Percentiles rank a stretch among this genome's conserved stretches.
Conservation (phyloP, 2,113 vertebrate species). For the Diphyllodes magnificus region DNA sequence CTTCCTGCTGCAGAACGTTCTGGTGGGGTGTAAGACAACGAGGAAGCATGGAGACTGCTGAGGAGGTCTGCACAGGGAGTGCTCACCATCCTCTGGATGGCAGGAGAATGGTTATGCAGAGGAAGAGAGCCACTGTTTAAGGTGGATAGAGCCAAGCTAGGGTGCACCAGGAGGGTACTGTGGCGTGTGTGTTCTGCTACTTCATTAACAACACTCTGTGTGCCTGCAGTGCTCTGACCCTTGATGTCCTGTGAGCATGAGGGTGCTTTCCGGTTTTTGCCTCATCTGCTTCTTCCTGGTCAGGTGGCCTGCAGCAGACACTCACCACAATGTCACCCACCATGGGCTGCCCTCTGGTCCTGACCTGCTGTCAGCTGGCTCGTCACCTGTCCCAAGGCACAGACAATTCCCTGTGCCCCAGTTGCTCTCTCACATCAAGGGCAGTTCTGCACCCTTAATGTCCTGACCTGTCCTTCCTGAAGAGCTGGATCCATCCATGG, state of each 20-base stretch:
- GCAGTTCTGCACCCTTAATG: neutral
- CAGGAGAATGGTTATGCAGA: neutral
- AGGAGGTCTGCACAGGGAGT: neutral
- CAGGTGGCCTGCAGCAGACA: neutral
- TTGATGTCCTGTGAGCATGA: neutral
- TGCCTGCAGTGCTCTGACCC: neutral
- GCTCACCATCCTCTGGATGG: neutral
- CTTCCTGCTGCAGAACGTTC: neutral
- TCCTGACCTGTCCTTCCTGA: neutral
- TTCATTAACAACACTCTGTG: rapidly evolving
- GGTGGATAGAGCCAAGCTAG: neutral
- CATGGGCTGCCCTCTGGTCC: neutral
- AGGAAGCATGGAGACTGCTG: neutral
- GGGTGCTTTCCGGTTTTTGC: neutral
- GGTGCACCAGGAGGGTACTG: neutral
- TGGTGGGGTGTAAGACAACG: neutral
- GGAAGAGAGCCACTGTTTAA: neutral
- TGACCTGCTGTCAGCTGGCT: neutral
- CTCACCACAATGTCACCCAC: neutral
- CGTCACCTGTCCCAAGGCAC: neutral
- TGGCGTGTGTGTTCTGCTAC: neutral
- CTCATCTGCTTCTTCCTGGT: neutral
- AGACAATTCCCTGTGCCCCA: neutral
- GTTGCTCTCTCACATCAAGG: neutral
- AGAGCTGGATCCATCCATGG: neutral